Conservation (phyloP, 2,888 invertebrate species). For the Lasioglossum malachurum region DNA sequence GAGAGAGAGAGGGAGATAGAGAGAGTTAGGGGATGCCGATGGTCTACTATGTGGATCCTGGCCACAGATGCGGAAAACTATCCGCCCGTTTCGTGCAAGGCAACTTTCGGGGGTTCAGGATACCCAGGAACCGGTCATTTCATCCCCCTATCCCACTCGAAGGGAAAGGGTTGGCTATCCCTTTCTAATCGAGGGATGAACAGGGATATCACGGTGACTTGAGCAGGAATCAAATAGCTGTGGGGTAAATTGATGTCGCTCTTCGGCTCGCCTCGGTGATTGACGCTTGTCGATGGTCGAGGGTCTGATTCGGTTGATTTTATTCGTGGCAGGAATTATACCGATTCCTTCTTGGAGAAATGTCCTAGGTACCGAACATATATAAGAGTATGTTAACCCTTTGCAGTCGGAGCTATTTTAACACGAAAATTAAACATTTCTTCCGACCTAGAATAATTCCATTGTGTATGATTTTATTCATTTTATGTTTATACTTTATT, state of each 20-base stretch:
- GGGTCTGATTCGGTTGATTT: constrained; percentile 24
- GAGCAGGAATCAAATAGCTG: constrained; percentile 48
- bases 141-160: constrained; percentile 10
- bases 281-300: constrained; percentile 34
- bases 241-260: constrained; percentile 36
- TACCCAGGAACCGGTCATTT: constrained; percentile 21
- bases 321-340: background rate
- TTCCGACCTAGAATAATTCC: too few species aligned
- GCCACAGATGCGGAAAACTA: constrained; percentile 80
- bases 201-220: constrained; percentile 51
- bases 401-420: too few species aligned
- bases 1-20: constrained; percentile 25
- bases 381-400: background rate
- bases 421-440: too few species aligned
- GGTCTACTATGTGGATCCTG: constrained; percentile 62
- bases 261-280: constrained; percentile 32
- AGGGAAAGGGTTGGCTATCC: constrained; percentile 42
- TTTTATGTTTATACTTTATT: too few species aligned
- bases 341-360: background rate
- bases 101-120: constrained; percentile 34
- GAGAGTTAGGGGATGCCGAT: constrained; percentile 51
- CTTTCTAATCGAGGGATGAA: constrained; percentile 55
- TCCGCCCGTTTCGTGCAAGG: constrained; percentile 37
- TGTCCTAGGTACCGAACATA: background rate
- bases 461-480: too few species aligned